Conservation (phyloP, 2,888 invertebrate species). For the Diogma glabrata region DNA sequence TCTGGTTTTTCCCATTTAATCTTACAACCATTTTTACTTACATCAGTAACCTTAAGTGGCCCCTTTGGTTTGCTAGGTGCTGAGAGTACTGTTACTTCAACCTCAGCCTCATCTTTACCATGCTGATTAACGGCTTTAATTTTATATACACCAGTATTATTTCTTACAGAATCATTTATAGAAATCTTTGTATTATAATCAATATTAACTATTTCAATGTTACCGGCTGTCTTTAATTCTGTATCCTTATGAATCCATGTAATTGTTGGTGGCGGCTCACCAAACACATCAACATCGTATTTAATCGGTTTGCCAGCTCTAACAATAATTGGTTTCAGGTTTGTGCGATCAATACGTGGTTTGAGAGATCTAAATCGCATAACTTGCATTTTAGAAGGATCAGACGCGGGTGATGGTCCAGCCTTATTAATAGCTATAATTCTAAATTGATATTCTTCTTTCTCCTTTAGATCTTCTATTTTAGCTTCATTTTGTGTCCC, state of each 20-base stretch:
- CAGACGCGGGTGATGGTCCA: slow-evolving; percentile 80
- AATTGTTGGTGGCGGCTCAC: slow-evolving; percentile 90
- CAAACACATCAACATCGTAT: slow-evolving; percentile 86
- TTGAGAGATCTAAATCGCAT: slow-evolving; percentile 87
- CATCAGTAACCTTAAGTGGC: slow-evolving; percentile 76
- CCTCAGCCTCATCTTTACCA: slow-evolving; percentile 85
- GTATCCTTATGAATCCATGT: slow-evolving; percentile 79
- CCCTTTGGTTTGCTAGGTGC: slow-evolving; percentile 81
- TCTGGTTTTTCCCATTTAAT: slow-evolving; percentile 89
- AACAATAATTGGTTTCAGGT: slow-evolving; percentile 77
- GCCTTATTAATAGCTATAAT: slow-evolving; percentile 89
- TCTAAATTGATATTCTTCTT: slow-evolving; percentile 84
- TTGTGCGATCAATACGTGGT: slow-evolving; percentile 92
- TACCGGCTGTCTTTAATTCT: slow-evolving; percentile 59
- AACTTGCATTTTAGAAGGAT: slow-evolving; percentile 78
- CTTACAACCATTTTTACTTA: slow-evolving; percentile 82
- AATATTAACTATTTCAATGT: slow-evolving; percentile 67
- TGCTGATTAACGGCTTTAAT: slow-evolving; percentile 84
- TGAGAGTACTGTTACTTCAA: slow-evolving; percentile 79
- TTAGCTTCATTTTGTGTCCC: slow-evolving; percentile 62
- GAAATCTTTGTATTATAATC: slow-evolving; percentile 84
- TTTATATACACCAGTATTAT: slow-evolving; percentile 83
- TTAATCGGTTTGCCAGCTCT: slow-evolving; percentile 86
- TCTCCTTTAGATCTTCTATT: slow-evolving; percentile 76
- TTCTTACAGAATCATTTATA: slow-evolving; percentile 64